Base-by-base conservation (phyloP, 2,113 vertebrate genomes). In the Calonectris borealis region DNA sequence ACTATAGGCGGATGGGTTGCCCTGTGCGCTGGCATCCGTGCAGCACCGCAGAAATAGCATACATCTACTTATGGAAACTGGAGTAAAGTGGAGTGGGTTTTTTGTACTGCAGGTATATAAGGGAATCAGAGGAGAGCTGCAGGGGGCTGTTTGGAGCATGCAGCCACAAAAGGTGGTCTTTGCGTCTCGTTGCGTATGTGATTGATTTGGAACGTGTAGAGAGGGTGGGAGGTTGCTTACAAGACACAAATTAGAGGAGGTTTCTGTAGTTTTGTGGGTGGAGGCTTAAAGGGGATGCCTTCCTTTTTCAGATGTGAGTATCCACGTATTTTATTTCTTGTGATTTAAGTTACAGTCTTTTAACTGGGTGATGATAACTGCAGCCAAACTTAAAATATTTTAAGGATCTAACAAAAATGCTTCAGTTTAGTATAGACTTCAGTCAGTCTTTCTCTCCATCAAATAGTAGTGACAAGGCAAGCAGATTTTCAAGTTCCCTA, bases 41-140 rank as follows among this genome's bases (percentile, higher is more conserved):
- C 79, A 71, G 89, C 83, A 58, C 80, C 54, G 90, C 96, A 96
- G 95, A 89, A 96, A 95, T 90, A 95, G 94, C 94, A 84, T 71
- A 49, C 57, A 13, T 65, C 88, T 69, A 55, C 95, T 91, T 93
- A 58, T 11, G 82, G 95, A 91, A 94, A 77, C 83, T 75, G 83
- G 83, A 91, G 92, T 55, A 52, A 75, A 94, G 85, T 62, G 77
- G 91, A 88, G 83, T 2, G 62, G 44, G 10, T 26, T n/a, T 85
- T 91, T 60, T 62, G 54, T 68, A 9, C 54, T 77, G 85, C 68
- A 80, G 64, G 91, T 89, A 62, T 7, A 2, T 29, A 16, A 57
- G 36, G 54, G 89, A 32, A 54, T 68, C 13, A 4, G 58, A 48
- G 61, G 57, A 38, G 76, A 80, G 64, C 79, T 14, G 65, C 0